Base-by-base conservation (phyloP, 2,888 invertebrate species). In the Pharmacophagus antenor region DNA sequence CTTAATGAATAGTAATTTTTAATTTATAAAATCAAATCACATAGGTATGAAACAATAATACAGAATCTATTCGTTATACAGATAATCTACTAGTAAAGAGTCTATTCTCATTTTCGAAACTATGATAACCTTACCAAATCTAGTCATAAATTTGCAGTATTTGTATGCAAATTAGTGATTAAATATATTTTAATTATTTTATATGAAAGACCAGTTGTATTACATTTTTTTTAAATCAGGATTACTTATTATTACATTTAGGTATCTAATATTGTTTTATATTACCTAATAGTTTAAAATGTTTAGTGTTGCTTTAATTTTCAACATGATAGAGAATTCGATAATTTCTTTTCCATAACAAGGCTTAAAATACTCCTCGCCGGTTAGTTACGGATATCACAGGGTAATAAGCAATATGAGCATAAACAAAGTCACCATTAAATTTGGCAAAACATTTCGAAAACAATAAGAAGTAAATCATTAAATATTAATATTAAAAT, bases 131-230 rank as follows among this genome's bases (percentile, higher is more conserved):
- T 54, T 59, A 59, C 54, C 48, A 49, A 55, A 55, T 88, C 87
- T 87, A 88, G 88, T 88, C 86, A 84, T 77, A 74, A 70, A 73
- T 77, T 79, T 83, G 80, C 76, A 80, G 71, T 76, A 81, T 76
- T 70, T 65, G 67, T 71, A 70, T 67, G 71, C 72, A 71, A 72
- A 70, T 70, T 73, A 66, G 72, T 74, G 67, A 73, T 74, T 61
- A 50, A 57, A 56, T 53, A 41, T 58, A 63, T 70, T n/a, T n/a
- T 63, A 66, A 66, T 68, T 63, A 67, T 72, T 67, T 72, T 68
- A 67, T 42, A n/a, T 53, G 17, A 48, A n/a, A 48, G 46, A 15
- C 2, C 17, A 23, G 27, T 54, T 54, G 56, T 56, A 46, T 51
- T 62, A 31, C 31, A 31, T 12, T 3, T 12, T 10, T 37, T 37